These are phyloP conservation scores for Limnothrissa miodon DNA, from an alignment of 2,113 vertebrate genomes.

Conservation along the genomic window DNA sequence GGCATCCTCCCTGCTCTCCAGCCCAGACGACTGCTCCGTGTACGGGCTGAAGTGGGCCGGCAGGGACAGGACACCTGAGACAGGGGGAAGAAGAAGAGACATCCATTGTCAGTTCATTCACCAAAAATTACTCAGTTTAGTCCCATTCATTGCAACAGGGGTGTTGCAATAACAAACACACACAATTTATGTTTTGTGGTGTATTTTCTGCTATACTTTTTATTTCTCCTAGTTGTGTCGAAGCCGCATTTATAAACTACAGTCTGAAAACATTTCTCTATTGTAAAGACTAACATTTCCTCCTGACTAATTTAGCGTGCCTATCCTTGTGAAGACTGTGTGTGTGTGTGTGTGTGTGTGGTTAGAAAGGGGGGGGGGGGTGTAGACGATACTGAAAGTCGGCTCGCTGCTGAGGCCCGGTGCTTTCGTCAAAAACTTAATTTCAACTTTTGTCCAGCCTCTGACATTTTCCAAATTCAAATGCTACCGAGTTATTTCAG, in stretches of 20 bases:
- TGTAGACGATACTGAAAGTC: too few relatives aligned
- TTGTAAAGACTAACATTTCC: not conserved
- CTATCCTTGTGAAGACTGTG: too few relatives aligned
- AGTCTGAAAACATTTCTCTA: not conserved
- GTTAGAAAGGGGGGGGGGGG: too few relatives aligned
- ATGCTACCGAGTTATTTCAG: not conserved
- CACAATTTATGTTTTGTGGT: not conserved
- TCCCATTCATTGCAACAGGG: not conserved
- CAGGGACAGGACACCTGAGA: slow-evolving; percentile 89
- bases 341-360: too few relatives aligned
- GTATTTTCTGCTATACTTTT: not conserved
- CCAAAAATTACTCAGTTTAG: not conserved
- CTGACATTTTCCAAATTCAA: not conserved
- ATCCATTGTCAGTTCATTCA: not conserved
- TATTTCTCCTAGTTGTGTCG: not conserved
- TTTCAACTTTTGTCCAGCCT: not conserved
- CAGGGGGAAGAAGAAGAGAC: slow-evolving; percentile 24
- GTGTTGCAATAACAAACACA: not conserved
- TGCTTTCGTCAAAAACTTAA: not conserved
- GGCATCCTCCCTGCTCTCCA: slow-evolving; percentile 84
- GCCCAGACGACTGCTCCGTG: slow-evolving; percentile 77
- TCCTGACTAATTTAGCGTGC: too few relatives aligned
- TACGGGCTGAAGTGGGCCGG: slow-evolving; percentile 96
- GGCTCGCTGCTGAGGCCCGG: not conserved
- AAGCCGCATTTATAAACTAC: not conserved